Evolutionary conservation across 2,888 invertebrate species (phyloP).

Genomic region (Eulithis testata): DNA sequence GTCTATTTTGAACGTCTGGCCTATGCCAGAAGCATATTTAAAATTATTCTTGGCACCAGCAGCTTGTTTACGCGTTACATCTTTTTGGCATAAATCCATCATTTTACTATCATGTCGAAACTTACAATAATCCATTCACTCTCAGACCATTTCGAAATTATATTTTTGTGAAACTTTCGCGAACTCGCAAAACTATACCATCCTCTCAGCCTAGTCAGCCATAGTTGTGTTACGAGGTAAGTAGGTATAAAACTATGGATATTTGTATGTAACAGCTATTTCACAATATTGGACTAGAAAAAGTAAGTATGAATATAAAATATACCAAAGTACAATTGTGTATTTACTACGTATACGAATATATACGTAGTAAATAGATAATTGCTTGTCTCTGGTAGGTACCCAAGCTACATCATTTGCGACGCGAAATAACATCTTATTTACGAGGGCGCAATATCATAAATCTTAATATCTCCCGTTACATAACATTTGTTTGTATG

Average conservation of each 20-base stretch:
- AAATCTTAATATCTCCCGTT: conserved; percentile 25
- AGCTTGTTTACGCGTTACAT: conserved; percentile 54
- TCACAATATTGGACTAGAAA: too few relatives aligned
- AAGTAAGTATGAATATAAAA: too few relatives aligned
- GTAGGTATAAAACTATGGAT: too few relatives aligned
- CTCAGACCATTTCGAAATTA: conserved; percentile 13
- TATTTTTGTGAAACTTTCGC: not conserved
- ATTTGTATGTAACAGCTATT: too few relatives aligned
- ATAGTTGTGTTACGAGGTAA: too few relatives aligned
- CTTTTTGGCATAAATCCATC: conserved; percentile 58
- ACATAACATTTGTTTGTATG: conserved; percentile 25
- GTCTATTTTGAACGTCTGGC: conserved; percentile 51
- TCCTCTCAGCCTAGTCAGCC: too few relatives aligned
- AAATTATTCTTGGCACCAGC: conserved; percentile 51
- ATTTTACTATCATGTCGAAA: conserved; percentile 52
- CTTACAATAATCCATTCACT: conserved; percentile 51
- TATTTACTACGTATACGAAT: too few relatives aligned
- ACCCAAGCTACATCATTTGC: not conserved
- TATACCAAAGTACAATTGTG: too few relatives aligned
- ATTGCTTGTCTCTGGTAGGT: not conserved
- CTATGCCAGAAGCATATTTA: conserved; percentile 44
- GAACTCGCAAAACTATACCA: too few relatives aligned
- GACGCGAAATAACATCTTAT: conserved; percentile 15
- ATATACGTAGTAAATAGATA: not conserved
- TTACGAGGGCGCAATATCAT: conserved; percentile 17